phyloP scores from a whole-genome alignment of 2,797 vertebrate genomes.

The Arctocebus calabarensis region DNA sequence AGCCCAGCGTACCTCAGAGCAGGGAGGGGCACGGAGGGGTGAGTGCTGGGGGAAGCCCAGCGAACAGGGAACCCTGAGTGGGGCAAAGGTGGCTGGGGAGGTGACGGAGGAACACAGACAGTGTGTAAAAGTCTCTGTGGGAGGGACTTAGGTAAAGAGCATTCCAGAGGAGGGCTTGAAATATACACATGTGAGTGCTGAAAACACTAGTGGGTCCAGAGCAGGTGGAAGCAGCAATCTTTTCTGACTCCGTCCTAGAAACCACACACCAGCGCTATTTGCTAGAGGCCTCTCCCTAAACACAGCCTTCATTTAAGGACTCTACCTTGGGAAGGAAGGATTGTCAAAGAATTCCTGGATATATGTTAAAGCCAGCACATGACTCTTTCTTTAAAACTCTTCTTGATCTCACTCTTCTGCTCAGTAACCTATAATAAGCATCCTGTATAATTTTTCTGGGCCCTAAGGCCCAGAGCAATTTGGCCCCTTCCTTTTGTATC shows the following conservation, averaged over 20 bases:
- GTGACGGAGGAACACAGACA: background rate
- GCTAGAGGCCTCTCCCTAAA: background rate
- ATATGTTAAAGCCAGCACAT: background rate
- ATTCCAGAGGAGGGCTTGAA: background rate
- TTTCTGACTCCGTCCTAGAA: background rate
- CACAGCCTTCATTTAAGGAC: background rate
- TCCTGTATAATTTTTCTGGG: background rate
- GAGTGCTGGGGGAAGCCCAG: background rate
- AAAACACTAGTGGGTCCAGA: background rate
- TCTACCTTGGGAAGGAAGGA: background rate
- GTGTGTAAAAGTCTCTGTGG: background rate
- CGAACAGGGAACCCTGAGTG: no score
- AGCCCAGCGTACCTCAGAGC: background rate
- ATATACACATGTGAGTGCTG: background rate
- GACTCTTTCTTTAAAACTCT: background rate
- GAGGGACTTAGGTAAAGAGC: rapidly evolving
- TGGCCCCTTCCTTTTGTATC: rapidly evolving
- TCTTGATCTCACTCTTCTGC: background rate
- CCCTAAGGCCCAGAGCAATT: background rate
- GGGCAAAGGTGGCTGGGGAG: background rate
- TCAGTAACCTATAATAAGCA: background rate
- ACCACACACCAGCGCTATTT: background rate
- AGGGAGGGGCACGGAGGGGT: background rate
- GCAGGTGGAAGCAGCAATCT: background rate
- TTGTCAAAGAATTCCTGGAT: background rate